phyloP scores from a whole-genome alignment of 2,797 vertebrate genomes.

The Babyrousa celebensis region DNA sequence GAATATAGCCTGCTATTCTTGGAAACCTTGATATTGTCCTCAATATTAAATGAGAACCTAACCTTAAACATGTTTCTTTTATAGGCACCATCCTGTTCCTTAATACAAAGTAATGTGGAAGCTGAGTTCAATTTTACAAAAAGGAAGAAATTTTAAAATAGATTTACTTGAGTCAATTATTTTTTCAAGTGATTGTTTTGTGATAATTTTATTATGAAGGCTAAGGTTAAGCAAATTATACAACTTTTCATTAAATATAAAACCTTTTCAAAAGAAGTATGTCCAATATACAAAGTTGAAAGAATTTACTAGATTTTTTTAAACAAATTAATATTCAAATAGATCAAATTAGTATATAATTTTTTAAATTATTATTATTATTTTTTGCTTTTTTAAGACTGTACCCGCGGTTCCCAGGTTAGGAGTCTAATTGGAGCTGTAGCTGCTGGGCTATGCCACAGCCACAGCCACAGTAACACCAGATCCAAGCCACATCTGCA shows the following conservation, averaged over 20 bases:
- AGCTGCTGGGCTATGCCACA: too few relatives aligned
- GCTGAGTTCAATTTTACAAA: conserved; percentile 81
- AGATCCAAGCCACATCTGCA: too few relatives aligned
- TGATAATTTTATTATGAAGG: conserved; percentile 71
- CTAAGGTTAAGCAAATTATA: conserved; percentile 81
- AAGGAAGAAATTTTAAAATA: conserved; percentile 80
- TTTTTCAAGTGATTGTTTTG: conserved; percentile 59
- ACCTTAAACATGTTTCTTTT: conserved; percentile 42
- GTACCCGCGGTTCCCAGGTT: too few relatives aligned
- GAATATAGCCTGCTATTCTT: conserved; percentile 77
- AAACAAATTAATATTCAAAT: conserved; percentile 60
- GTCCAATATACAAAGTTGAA: not conserved
- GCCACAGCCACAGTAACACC: too few relatives aligned
- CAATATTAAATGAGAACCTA: conserved; percentile 66
- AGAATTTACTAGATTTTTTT: not conserved
- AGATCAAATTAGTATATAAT: not conserved
- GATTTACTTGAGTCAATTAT: conserved; percentile 79
- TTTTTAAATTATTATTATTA: not conserved
- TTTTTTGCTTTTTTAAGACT: too few relatives aligned
- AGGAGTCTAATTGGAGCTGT: too few relatives aligned
- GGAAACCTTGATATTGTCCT: conserved; percentile 64
- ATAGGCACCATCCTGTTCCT: not conserved
- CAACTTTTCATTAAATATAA: conserved; percentile 73
- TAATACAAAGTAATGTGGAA: conserved; percentile 80
- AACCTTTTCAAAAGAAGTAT: conserved; percentile 23